Evolutionary conservation across 1,140 invertebrate genomes (phyloP).

Genomic region (Drosophila nigrodunni): DNA sequence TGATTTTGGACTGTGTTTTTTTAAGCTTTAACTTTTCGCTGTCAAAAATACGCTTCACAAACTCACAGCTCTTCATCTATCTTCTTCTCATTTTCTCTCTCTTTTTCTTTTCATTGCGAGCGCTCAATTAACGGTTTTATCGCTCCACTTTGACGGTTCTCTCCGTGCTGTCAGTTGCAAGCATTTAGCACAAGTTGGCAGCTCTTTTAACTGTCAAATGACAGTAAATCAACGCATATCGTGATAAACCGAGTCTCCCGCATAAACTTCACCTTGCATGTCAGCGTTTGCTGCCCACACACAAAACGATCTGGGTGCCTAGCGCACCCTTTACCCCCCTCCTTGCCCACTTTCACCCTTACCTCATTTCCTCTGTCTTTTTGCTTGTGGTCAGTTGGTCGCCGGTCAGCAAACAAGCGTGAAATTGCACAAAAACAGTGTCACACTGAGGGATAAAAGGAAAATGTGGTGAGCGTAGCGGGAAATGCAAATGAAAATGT

Average conservation of each 20-base stretch:
- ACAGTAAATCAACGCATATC: conserved; percentile 20
- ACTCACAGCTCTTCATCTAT: too few relatives aligned
- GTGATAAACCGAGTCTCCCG: conserved; percentile 12
- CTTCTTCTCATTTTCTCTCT: too few relatives aligned
- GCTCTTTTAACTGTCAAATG: conserved; percentile 2
- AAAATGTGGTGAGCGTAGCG: conserved; percentile 3
- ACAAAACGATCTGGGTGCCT: conserved; percentile 5
- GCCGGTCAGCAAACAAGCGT: conserved; percentile 76
- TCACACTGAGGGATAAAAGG: conserved; percentile 37
- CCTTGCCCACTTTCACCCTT: background rate
- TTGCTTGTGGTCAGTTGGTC: conserved; percentile 74
- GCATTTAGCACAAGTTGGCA: conserved; percentile 19
- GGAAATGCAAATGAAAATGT: background rate
- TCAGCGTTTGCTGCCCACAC: conserved; percentile 31
- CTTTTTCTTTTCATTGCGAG: background rate
- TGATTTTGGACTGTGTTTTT: too few relatives aligned
- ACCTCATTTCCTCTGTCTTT: conserved; percentile 28
- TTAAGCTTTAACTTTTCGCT: too few relatives aligned
- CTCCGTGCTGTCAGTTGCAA: background rate
- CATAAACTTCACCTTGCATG: conserved; percentile 33
- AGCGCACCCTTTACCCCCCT: background rate
- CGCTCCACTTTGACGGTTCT: background rate
- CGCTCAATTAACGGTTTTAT: background rate
- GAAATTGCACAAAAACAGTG: conserved; percentile 79
- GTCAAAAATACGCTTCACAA: too few relatives aligned